These are phyloP conservation scores for Climacteris rufus DNA, from an alignment of 2,113 vertebrate species.

Conservation along the genomic window DNA sequence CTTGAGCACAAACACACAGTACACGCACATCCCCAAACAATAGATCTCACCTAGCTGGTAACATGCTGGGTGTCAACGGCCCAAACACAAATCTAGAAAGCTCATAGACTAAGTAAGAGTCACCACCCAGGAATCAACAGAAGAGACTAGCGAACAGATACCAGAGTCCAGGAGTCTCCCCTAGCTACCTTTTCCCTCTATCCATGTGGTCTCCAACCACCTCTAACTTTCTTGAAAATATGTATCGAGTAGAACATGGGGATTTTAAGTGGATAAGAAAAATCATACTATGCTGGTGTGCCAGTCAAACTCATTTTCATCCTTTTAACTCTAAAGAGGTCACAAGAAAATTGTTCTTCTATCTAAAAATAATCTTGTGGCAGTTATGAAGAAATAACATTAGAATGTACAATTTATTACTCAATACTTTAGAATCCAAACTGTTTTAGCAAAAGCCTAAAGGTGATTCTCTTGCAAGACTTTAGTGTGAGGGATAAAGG, in stretches of 20 bases:
- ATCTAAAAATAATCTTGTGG: not conserved
- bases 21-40: not conserved
- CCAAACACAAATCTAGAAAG: not conserved
- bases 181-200: not conserved
- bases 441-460: constrained; percentile 31
- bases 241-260: accelerated
- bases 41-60: not conserved
- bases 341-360: not conserved
- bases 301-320: not conserved
- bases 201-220: accelerated
- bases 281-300: not conserved
- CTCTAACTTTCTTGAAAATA: not conserved
- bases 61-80: accelerated
- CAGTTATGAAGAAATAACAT: not conserved
- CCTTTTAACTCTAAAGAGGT: not conserved
- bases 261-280: not conserved
- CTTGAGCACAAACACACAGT: not conserved
- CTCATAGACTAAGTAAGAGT: not conserved
- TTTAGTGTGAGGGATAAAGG: not conserved
- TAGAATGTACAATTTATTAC: not conserved
- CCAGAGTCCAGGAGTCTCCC: no score
- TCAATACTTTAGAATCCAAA: not conserved
- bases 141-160: not conserved
- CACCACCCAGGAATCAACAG: not conserved
- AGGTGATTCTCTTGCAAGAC: not conserved